phyloP scores from a whole-genome alignment of 2,113 vertebrate species.

The Rhynchomys soricoides region DNA sequence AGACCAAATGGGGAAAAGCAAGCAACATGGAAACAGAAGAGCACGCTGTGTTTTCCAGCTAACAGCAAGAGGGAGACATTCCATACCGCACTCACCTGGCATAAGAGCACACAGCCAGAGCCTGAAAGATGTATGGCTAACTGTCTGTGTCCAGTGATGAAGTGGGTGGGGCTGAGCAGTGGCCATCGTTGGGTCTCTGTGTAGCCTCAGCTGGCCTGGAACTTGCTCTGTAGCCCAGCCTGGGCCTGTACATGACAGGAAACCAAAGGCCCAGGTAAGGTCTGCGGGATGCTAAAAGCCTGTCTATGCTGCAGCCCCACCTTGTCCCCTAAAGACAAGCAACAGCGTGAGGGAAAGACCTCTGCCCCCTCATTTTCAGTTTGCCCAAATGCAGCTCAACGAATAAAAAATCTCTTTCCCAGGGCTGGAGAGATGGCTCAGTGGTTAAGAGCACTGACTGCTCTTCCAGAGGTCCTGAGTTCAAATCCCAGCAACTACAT shows the following conservation, averaged over 20 bases:
- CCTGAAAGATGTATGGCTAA: background rate
- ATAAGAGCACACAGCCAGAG: background rate
- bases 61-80: background rate
- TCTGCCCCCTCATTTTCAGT: background rate
- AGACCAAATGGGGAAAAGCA: background rate
- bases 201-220: background rate
- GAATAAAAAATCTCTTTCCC: background rate
- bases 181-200: background rate
- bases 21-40: background rate
- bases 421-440: too few species aligned
- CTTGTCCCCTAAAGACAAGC: background rate
- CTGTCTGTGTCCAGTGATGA: background rate
- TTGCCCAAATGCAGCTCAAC: background rate
- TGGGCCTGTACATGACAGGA: background rate
- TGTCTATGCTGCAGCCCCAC: background rate
- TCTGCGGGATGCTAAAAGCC: background rate
- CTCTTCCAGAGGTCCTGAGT: too few species aligned
- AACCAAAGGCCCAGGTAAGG: background rate
- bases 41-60: background rate
- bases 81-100: background rate
- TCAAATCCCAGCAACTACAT: too few species aligned
- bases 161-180: background rate
- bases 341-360: background rate
- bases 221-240: background rate
- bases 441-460: too few species aligned